phyloP scores from a whole-genome alignment of 2,113 vertebrate species.

The Lontra canadensis region DNA sequence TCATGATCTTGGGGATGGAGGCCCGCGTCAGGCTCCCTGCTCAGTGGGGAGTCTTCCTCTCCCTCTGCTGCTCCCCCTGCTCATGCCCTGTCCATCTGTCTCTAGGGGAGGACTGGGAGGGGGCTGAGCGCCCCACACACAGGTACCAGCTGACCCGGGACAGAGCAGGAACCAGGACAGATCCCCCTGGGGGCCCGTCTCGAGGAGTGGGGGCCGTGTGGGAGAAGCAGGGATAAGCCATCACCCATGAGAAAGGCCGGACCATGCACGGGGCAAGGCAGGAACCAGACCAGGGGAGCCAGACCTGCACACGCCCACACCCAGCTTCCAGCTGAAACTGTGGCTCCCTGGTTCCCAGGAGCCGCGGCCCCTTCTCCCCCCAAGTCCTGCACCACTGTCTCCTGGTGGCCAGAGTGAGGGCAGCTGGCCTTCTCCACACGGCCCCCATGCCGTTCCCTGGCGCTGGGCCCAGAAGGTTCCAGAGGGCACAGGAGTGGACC shows the following conservation, averaged over 20 bases:
- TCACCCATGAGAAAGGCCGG: rapidly evolving
- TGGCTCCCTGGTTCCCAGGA: neutral
- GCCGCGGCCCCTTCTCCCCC: rapidly evolving
- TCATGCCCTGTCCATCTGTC: neutral
- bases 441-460: neutral
- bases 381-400: rapidly evolving
- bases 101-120: too few species aligned
- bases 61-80: neutral
- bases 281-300: rapidly evolving
- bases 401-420: neutral
- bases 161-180: rapidly evolving
- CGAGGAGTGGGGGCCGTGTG: rapidly evolving
- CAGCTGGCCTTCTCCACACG: neutral
- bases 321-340: rapidly evolving
- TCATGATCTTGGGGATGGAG: neutral
- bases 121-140: rapidly evolving
- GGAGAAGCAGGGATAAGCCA: neutral
- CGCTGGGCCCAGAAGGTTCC: neutral
- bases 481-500: neutral
- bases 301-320: rapidly evolving
- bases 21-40: neutral
- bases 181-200: rapidly evolving
- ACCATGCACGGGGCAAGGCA: neutral
- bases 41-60: neutral
- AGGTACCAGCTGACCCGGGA: neutral